Evolutionary conservation across 1,140 invertebrate genomes (phyloP).

Genomic region (Eumaeus atala): DNA sequence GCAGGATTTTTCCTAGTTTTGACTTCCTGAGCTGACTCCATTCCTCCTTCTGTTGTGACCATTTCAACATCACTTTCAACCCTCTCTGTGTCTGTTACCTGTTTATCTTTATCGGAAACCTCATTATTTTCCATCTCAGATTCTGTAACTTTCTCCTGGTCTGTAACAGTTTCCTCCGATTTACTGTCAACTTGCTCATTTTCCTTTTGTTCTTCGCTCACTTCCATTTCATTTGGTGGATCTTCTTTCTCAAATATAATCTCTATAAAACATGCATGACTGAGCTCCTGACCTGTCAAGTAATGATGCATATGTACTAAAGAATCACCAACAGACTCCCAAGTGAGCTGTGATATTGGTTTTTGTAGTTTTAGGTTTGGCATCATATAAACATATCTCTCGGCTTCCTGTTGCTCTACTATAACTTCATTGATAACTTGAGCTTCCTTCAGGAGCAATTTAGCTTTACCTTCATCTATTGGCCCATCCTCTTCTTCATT

Average conservation of each 20-base stretch:
- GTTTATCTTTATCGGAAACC: constrained; percentile 55
- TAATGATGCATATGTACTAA: constrained; percentile 80
- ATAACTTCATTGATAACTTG: constrained; percentile 76
- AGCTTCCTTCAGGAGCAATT: constrained; percentile 79
- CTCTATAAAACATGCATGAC: constrained; percentile 62
- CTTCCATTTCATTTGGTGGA: constrained; percentile 35
- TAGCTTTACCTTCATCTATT: constrained; percentile 76
- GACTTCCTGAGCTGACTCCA: not conserved
- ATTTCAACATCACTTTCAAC: constrained; percentile 21
- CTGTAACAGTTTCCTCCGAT: constrained; percentile 34
- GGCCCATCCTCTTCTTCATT: constrained; percentile 74
- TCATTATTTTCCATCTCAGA: constrained; percentile 64
- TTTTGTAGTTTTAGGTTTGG: constrained; percentile 76
- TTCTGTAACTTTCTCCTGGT: constrained; percentile 42
- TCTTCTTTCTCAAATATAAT: constrained; percentile 44
- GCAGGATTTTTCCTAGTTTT: constrained; percentile 15
- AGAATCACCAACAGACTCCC: constrained; percentile 80
- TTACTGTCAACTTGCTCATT: constrained; percentile 37
- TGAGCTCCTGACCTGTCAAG: constrained; percentile 75
- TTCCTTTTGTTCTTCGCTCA: constrained; percentile 20
- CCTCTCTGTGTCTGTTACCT: constrained; percentile 57
- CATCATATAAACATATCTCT: constrained; percentile 73
- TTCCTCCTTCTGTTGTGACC: constrained; percentile 2
- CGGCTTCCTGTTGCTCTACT: constrained; percentile 73
- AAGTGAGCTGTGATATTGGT: constrained; percentile 76